Percentiles rank a stretch among this genome's conserved stretches.
Evolutionary conservation across 2,113 vertebrate species (phyloP).

Genomic region (Empidonax traillii): DNA sequence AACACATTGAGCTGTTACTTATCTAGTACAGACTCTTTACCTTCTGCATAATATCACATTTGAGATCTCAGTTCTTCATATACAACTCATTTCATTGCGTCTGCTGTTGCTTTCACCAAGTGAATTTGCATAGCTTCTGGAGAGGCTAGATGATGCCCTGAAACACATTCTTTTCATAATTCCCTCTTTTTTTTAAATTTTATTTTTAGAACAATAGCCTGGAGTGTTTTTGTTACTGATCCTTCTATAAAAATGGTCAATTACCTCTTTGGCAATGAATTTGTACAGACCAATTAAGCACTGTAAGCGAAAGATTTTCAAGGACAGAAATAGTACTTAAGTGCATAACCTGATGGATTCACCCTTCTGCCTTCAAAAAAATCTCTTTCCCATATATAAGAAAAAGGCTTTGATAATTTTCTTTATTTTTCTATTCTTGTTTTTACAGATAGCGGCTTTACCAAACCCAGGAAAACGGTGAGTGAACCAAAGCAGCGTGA

Average conservation of each 20-base stretch:
- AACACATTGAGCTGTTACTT: constrained; percentile 57
- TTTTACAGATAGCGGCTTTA: constrained; percentile 18
- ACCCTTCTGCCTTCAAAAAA: not conserved
- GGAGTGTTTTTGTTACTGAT: constrained; percentile 2
- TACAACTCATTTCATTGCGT: constrained; percentile 44
- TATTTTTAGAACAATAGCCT: constrained; percentile 17
- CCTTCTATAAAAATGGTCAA: constrained; percentile 18
- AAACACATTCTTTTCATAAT: constrained; percentile 52
- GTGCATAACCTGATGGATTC: not conserved
- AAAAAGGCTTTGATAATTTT: not conserved
- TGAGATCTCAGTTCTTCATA: constrained; percentile 49
- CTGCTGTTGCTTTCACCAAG: constrained; percentile 39
- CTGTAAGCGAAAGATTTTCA: not conserved
- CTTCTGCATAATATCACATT: constrained; percentile 59
- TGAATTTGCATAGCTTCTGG: constrained; percentile 27
- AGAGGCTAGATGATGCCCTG: constrained; percentile 29
- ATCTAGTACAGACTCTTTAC: constrained; percentile 59
- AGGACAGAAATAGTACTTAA: constrained; percentile 9
- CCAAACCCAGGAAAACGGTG: not conserved
- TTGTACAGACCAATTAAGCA: constrained; percentile 29
- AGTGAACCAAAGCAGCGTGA: not conserved
- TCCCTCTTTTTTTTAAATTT: not conserved
- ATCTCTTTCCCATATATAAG: not conserved
- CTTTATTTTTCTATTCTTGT: not conserved
- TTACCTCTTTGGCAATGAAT: constrained; percentile 12